phyloP scores from a whole-genome alignment of 1,140 invertebrate genomes.

The Cherax quadricarinatus region DNA sequence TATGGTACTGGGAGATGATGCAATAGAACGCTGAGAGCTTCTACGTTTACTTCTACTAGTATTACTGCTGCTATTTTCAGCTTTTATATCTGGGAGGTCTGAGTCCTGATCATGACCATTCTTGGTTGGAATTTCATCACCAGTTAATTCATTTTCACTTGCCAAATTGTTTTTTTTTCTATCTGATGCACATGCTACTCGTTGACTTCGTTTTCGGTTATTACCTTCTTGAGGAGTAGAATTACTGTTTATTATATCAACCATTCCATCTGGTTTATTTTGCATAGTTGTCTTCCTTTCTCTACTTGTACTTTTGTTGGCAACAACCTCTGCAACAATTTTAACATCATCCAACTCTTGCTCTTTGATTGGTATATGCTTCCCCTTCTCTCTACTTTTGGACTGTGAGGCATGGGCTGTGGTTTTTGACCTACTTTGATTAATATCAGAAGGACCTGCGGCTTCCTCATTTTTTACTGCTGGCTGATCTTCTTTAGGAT shows the following conservation, averaged over 20 bases:
- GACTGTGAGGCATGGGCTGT: background rate
- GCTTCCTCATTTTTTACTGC: constrained; percentile 45
- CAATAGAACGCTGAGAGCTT: constrained; percentile 47
- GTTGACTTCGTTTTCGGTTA: constrained; percentile 51
- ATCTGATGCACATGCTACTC: constrained; percentile 22
- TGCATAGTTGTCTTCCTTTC: constrained; percentile 5
- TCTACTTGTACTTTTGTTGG: background rate
- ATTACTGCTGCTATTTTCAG: constrained; percentile 18
- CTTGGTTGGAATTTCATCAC: constrained; percentile 57
- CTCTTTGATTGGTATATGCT: constrained; percentile 4
- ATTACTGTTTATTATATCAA: constrained; percentile 29
- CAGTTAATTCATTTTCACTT: constrained; percentile 40
- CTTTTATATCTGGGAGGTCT: constrained; percentile 25
- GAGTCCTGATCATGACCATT: constrained; percentile 64
- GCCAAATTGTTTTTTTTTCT: constrained; percentile 37
- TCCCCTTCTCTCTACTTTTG: constrained; percentile 19
- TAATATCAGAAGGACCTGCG: constrained; percentile 40
- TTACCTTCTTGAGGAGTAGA: constrained; percentile 23
- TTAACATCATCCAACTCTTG: constrained; percentile 49
- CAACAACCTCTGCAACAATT: constrained; percentile 40
- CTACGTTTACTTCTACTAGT: constrained; percentile 48
- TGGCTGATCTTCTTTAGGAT: constrained; percentile 25
- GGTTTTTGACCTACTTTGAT: constrained; percentile 11
- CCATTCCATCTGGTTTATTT: constrained; percentile 42
- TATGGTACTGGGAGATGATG: constrained; percentile 17